phyloP scores from a whole-genome alignment of 2,797 vertebrate species.

The Rhynchotus rufescens region DNA sequence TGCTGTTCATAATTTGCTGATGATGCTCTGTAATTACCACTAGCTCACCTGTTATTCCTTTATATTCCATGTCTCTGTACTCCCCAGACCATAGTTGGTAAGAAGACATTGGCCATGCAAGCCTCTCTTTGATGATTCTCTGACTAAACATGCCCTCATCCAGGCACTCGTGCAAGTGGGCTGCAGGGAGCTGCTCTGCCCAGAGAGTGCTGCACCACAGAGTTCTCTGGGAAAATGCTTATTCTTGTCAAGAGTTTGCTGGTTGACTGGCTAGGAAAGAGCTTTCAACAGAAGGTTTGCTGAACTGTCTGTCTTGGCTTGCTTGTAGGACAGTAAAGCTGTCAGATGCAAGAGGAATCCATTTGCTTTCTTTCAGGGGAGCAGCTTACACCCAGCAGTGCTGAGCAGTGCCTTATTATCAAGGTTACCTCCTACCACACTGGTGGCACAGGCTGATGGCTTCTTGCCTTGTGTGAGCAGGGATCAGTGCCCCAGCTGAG shows the following conservation, averaged over 20 bases:
- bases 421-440: not conserved
- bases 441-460: not conserved
- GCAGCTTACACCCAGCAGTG: not conserved
- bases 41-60: not conserved
- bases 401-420: not conserved
- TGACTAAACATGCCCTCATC: not conserved
- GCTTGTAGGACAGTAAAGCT: not conserved
- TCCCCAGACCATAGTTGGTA: not conserved
- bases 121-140: not conserved
- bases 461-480: not conserved
- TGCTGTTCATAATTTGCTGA: not conserved
- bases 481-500: not conserved
- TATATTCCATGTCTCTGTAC: not conserved
- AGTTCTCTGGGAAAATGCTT: not conserved
- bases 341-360: not conserved
- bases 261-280: not conserved
- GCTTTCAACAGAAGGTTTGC: not conserved
- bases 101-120: not conserved
- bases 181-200: not conserved
- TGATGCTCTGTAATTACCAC: not conserved
- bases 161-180: not conserved
- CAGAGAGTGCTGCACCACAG: not conserved
- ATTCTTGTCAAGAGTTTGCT: not conserved
- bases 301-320: not conserved
- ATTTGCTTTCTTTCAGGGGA: not conserved